Conservation (phyloP, 2,113 vertebrate genomes). For the Anguilla rostrata region DNA sequence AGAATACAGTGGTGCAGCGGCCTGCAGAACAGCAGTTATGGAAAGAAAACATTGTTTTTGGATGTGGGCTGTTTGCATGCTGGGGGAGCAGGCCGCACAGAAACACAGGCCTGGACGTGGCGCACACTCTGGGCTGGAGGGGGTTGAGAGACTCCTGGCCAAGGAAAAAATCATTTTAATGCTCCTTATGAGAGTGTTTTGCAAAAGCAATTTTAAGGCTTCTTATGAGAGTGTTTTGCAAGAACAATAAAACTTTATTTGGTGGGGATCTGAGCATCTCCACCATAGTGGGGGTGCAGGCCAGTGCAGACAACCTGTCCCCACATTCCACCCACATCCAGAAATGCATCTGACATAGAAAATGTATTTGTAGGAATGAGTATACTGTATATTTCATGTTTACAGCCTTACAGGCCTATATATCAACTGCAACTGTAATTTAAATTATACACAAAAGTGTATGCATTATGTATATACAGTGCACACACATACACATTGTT, state of each 20-base stretch:
- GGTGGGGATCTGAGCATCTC: constrained; percentile 24
- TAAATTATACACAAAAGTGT: too few species aligned
- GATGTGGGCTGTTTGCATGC: constrained; percentile 23
- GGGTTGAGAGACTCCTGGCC: constrained; percentile 36
- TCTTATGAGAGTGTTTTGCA: constrained; percentile 12
- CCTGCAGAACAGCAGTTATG: constrained; percentile 28
- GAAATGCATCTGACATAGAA: too few species aligned
- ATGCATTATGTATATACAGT: too few species aligned
- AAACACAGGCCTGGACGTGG: neutral
- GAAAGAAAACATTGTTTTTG: constrained; percentile 48
- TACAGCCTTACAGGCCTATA: too few species aligned
- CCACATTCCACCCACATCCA: neutral
- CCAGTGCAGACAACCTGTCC: neutral
- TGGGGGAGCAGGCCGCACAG: neutral
- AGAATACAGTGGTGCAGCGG: constrained; percentile 31
- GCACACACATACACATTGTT: too few species aligned
- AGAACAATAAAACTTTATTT: constrained; percentile 22
- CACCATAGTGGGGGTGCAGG: neutral
- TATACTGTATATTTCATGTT: too few species aligned
- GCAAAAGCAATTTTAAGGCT: constrained; percentile 19
- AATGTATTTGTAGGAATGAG: too few species aligned
- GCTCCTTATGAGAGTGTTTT: constrained; percentile 16
- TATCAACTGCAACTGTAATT: too few species aligned
- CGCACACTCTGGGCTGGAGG: neutral
- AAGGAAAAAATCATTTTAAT: constrained; percentile 32